phyloP scores from a whole-genome alignment of 2,797 vertebrate species.

The Sebastes itinus region DNA sequence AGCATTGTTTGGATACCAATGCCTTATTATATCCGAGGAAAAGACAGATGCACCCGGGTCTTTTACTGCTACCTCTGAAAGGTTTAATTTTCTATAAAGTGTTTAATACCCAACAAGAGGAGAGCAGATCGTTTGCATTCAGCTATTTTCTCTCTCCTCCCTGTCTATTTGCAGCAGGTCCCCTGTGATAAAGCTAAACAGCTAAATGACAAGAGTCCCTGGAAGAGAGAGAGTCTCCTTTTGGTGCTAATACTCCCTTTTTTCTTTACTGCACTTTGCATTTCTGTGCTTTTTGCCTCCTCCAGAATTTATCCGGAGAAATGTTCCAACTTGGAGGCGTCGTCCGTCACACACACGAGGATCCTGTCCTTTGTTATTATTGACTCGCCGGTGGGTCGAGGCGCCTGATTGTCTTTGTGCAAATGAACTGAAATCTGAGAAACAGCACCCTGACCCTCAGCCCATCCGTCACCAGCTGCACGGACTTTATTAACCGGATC shows the following conservation, averaged over 20 bases:
- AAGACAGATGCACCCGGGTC: conserved; percentile 78
- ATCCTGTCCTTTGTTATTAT: conserved; percentile 92
- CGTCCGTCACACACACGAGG: conserved; percentile 54
- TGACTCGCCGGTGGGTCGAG: conserved; percentile 91
- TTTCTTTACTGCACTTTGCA: conserved; percentile 25
- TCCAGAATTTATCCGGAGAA: conserved; percentile 61
- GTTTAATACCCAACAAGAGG: conserved; percentile 79
- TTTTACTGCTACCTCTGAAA: conserved; percentile 81
- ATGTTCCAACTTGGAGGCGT: conserved; percentile 65
- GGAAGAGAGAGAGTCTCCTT: conserved; percentile 38
- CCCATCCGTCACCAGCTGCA: conserved; percentile 70
- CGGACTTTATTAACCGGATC: conserved; percentile 51
- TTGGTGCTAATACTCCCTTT: conserved; percentile 44
- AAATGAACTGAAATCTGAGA: conserved; percentile 96
- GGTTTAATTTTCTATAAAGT: conserved; percentile 84
- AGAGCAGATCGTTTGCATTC: conserved; percentile 71
- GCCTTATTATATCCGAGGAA: conserved; percentile 79
- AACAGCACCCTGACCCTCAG: conserved; percentile 92
- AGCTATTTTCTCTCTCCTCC: conserved; percentile 52
- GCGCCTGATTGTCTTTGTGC: conserved; percentile 97
- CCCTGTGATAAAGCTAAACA: conserved; percentile 69
- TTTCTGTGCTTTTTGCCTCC: neutral
- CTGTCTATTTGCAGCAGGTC: conserved; percentile 61
- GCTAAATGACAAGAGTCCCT: conserved; percentile 66
- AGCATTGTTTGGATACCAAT: conserved; percentile 84